A percentile compares a stretch with the other conserved stretches of the same genome.
Evolutionary conservation across 2,888 invertebrate genomes (phyloP).

Genomic region (Sialis fuliginosa): DNA sequence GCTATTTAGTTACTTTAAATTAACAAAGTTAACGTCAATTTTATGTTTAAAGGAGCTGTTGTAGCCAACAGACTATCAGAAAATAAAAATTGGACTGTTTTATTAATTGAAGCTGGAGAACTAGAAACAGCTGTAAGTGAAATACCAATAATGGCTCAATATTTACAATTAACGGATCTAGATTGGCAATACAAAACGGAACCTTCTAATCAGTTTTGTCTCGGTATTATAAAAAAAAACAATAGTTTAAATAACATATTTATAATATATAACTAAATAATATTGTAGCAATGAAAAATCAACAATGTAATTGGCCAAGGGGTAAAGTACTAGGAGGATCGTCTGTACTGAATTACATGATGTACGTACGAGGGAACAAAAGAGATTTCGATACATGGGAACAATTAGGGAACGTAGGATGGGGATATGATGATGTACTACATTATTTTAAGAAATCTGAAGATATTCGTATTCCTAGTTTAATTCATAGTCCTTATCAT

Average conservation of each 20-base stretch:
- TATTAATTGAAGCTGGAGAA: conserved; percentile 72
- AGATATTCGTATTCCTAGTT: conserved; percentile 73
- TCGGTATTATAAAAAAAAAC: conserved; percentile 35
- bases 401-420: conserved; percentile 67
- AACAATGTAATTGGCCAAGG: conserved; percentile 79
- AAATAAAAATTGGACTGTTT: conserved; percentile 58
- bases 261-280: not conserved
- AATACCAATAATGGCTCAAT: conserved; percentile 73
- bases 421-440: conserved; percentile 65
- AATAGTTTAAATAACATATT: conserved; percentile 4
- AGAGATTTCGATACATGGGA: conserved; percentile 87
- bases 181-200: conserved; percentile 92
- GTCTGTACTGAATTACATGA: conserved; percentile 80
- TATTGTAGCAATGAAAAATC: conserved; percentile 42
- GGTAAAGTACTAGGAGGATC: conserved; percentile 86
- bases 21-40: too few relatives aligned
- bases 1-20: too few relatives aligned
- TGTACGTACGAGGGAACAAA: conserved; percentile 76
- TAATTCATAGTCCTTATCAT: conserved; percentile 63
- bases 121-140: conserved; percentile 85
- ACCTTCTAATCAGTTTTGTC: conserved; percentile 62
- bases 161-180: conserved; percentile 66
- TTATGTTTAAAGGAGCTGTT: conserved; percentile 45
- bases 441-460: conserved; percentile 83
- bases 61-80: conserved; percentile 70